Base-by-base conservation (phyloP, 2,113 vertebrate species). In the Cathartes aura region DNA sequence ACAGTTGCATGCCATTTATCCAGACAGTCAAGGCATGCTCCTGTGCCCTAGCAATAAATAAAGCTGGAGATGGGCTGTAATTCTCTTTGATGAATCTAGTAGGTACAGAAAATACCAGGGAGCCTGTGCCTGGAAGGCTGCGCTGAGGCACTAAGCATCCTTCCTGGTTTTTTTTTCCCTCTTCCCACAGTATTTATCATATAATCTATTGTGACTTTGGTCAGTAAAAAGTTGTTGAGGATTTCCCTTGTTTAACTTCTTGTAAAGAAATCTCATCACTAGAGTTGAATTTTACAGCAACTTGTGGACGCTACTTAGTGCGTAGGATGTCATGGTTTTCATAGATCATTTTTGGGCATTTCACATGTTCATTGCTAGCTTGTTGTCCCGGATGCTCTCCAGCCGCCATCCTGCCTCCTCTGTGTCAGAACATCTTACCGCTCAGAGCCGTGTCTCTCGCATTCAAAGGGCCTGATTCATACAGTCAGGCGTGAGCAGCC, bases 381-480 rank as follows among this genome's bases (percentile, higher is more conserved):
- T 29, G 6, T 63, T 62, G 68, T 89, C 76, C 86, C 17, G 3
- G 60, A 0, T 4, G 50, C 71, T 66, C 36, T 45, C 68, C 66
- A n/a, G 87, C 59, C 74, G 43, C 75, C 1, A 1, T 52, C 32
- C 63, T 90, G 67, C 68, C 58, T 74, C 45, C 32, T 30, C 32
- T 48, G 29, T 71, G 50, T 83, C 73, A 80, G 52, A 55, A 21
- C 81, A 79, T 45, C 47, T 70, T 27, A 8, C 45, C 23, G 2
- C 26, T 78, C 24, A 0, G 17, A 36, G 68, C 43, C 1, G 1
- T n/a, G 60, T 45, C 32, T 66, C 59, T 63, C 59, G 62, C 62
- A 6, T 67, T 45, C 42, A 53, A 62, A 82, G 76, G 81, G 78
- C 81, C 96, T 90, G 91, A 95, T 96, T 81, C 90, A 47, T 53